These are phyloP conservation scores for Otocyon megalotis DNA, from an alignment of 2,113 vertebrate genomes.

Conservation along the genomic window DNA sequence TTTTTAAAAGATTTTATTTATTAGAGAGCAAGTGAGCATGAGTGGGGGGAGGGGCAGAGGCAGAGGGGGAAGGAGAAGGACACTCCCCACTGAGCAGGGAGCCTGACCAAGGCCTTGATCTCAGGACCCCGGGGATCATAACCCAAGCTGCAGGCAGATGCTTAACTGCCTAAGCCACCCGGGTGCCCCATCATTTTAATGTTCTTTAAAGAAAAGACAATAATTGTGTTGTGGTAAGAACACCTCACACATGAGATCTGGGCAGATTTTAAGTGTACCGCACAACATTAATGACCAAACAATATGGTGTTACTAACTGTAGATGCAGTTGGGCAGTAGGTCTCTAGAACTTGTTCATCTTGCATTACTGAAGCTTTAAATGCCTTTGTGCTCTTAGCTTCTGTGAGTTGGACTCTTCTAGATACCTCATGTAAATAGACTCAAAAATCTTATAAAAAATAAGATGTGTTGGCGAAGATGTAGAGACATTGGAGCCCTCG, in stretches of 20 bases:
- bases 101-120: neutral
- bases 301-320: neutral
- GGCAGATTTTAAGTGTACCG: neutral
- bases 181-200: neutral
- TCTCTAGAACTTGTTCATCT: neutral
- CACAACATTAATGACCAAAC: neutral
- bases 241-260: neutral
- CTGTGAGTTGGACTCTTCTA: neutral
- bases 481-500: neutral
- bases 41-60: neutral
- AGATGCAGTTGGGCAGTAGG: fast-evolving
- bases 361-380: neutral
- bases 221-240: neutral
- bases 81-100: neutral
- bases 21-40: neutral
- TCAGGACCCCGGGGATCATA: neutral
- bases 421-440: neutral
- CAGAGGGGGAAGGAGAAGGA: neutral
- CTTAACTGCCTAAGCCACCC: neutral
- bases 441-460: neutral
- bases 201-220: neutral
- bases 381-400: neutral
- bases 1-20: neutral
- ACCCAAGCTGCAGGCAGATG: neutral
- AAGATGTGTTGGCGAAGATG: neutral